Evolutionary conservation across 2,113 vertebrate species (phyloP).

Genomic region (Osmerus eperlanus): DNA sequence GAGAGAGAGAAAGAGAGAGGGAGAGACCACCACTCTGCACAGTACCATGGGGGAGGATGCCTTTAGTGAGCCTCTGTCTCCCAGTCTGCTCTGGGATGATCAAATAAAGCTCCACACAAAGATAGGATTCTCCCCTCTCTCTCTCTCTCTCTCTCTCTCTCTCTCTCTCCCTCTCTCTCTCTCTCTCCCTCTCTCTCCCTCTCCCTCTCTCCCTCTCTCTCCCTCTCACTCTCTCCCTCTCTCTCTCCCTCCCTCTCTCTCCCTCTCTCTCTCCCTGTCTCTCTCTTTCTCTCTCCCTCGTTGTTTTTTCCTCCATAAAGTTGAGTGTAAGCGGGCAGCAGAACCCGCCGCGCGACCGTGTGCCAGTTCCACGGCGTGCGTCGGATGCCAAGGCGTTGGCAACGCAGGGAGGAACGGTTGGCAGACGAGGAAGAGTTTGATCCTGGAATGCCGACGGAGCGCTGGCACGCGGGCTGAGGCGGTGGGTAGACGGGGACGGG

Average conservation of each 20-base stretch:
- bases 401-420: slow-evolving; percentile 48
- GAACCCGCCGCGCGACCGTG: slow-evolving; percentile 38
- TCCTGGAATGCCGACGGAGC: slow-evolving; percentile 61
- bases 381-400: slow-evolving; percentile 63
- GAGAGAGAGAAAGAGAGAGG: neutral
- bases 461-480: slow-evolving; percentile 56
- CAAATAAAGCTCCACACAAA: slow-evolving; percentile 38
- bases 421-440: slow-evolving; percentile 50
- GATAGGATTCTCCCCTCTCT: slow-evolving; percentile 38
- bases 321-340: slow-evolving; percentile 56
- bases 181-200: slow-evolving; percentile 9
- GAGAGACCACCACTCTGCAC: neutral
- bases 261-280: neutral
- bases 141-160: slow-evolving; percentile 1
- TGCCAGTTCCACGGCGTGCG: slow-evolving; percentile 47
- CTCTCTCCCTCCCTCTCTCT: slow-evolving; percentile 13
- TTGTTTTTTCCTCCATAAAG: slow-evolving; percentile 48
- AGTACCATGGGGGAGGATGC: slow-evolving; percentile 14
- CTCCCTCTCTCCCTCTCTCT: slow-evolving; percentile 8
- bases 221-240: slow-evolving; percentile 9
- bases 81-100: slow-evolving; percentile 28
- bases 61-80: slow-evolving; percentile 29
- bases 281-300: slow-evolving; percentile 13
- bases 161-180: neutral
- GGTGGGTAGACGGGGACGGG: slow-evolving; percentile 41